Evolutionary conservation across 2,888 invertebrate genomes (phyloP).

Genomic region (Zonitis immaculata): DNA sequence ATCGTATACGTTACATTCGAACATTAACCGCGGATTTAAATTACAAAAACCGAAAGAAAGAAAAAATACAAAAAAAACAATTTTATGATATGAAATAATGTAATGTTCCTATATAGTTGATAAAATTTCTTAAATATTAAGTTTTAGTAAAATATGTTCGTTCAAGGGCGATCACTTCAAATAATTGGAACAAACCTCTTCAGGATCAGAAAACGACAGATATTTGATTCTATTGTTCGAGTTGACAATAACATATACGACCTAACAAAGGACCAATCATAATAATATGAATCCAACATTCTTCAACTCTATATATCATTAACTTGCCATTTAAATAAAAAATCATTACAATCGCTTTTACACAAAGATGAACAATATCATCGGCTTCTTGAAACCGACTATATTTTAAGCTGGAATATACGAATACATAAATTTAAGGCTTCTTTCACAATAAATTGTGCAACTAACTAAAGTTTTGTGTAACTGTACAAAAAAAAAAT

Average conservation of each 20-base stretch:
- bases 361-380: neutral
- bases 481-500: no score
- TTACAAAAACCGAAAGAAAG: neutral
- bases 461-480: no score
- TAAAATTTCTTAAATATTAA: neutral
- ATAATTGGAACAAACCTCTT: slow-evolving; percentile 18
- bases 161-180: slow-evolving; percentile 20
- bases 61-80: no score
- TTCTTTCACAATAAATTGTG: no score
- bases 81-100: neutral
- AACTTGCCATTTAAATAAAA: slow-evolving; percentile 21
- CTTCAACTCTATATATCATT: slow-evolving; percentile 20
- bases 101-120: no score
- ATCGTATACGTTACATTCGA: neutral
- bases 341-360: slow-evolving; percentile 17
- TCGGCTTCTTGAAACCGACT: neutral
- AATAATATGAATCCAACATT: slow-evolving; percentile 20
- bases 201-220: slow-evolving; percentile 19
- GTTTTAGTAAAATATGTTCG: slow-evolving; percentile 16
- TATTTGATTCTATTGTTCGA: slow-evolving; percentile 17
- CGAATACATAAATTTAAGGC: no score
- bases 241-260: slow-evolving; percentile 19
- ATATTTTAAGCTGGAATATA: no score
- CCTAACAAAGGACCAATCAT: slow-evolving; percentile 21
- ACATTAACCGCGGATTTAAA: neutral